A percentile compares a stretch with the other conserved stretches of the same genome.
phyloP scores from a whole-genome alignment of 2,888 invertebrate species.

The Lochmaea crataegi region DNA sequence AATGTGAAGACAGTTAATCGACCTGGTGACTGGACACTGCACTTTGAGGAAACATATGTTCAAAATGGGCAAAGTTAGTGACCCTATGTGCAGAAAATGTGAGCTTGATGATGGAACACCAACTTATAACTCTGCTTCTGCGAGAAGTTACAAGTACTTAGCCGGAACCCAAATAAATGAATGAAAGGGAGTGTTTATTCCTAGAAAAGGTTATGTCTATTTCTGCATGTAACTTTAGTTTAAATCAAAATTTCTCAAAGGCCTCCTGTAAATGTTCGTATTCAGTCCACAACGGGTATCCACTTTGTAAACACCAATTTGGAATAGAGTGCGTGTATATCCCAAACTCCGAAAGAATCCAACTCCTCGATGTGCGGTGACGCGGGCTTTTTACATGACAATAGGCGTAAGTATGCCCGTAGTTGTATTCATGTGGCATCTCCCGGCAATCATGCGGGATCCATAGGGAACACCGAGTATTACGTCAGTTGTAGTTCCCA shows the following conservation, averaged over 20 bases:
- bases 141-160: no score
- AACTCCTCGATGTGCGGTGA: constrained; percentile 24
- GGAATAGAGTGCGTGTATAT: constrained; percentile 45
- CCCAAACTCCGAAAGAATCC: constrained; percentile 16
- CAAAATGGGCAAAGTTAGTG: no score
- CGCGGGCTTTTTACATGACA: constrained; percentile 57
- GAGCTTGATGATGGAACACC: no score
- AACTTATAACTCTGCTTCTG: no score
- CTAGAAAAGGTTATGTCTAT: background rate
- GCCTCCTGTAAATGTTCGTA: constrained; percentile 12
- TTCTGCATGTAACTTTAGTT: background rate
- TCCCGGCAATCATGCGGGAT: constrained; percentile 63
- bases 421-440: constrained; percentile 63
- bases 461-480: constrained; percentile 62
- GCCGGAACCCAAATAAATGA: no score
- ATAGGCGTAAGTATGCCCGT: constrained; percentile 59
- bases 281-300: constrained; percentile 18
- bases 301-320: constrained; percentile 43
- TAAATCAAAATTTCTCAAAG: background rate
- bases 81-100: no score
- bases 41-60: no score
- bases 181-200: background rate
- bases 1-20: no score
- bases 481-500: constrained; percentile 61
- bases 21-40: no score